phyloP scores from a whole-genome alignment of 2,113 vertebrate species.

The Callaeas wilsoni region DNA sequence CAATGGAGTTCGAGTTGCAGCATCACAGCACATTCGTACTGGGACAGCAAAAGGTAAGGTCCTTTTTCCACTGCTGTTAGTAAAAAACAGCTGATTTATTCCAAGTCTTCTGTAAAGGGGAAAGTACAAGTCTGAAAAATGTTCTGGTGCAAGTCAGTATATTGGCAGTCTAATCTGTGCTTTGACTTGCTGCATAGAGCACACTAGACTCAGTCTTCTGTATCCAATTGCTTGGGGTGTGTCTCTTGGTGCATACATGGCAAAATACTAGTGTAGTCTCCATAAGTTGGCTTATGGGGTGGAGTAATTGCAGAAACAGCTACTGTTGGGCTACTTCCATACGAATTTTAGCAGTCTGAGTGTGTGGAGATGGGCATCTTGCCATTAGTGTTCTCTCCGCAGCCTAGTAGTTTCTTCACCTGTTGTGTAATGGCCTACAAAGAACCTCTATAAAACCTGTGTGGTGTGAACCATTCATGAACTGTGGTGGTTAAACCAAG shows the following conservation, averaged over 20 bases:
- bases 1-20: slow-evolving; percentile 73
- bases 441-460: background rate
- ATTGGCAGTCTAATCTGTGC: background rate
- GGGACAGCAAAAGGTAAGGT: slow-evolving; percentile 78
- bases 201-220: background rate
- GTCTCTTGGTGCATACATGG: background rate
- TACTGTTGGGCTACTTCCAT: background rate
- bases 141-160: background rate
- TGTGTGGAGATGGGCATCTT: background rate
- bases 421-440: background rate
- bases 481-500: background rate
- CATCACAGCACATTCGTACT: slow-evolving; percentile 59
- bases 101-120: background rate
- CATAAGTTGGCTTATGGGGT: background rate
- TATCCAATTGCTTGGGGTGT: background rate
- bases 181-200: background rate
- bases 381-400: background rate
- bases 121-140: background rate
- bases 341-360: background rate
- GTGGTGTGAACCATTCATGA: background rate
- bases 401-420: background rate
- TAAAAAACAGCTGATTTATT: background rate
- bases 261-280: background rate
- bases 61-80: background rate
- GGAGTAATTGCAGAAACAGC: background rate